Conservation (phyloP, 2,113 vertebrate genomes). For the Eudyptes chrysolophus region DNA sequence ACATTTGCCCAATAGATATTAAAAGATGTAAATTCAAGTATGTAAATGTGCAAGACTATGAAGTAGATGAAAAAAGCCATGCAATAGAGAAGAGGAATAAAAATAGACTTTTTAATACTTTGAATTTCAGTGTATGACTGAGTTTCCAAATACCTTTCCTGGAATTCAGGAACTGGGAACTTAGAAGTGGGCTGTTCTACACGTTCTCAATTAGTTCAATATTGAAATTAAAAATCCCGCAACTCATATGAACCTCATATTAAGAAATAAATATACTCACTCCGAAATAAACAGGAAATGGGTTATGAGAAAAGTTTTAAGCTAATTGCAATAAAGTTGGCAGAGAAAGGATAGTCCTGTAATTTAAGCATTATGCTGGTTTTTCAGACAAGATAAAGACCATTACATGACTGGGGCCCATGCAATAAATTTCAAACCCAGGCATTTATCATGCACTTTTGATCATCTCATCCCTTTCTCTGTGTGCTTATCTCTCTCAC, state of each 20-base stretch:
- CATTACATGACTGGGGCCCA: not conserved
- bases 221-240: not conserved
- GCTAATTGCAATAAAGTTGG: not conserved
- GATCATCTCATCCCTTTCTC: not conserved
- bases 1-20: not conserved
- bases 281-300: not conserved
- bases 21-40: not conserved
- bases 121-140: not conserved
- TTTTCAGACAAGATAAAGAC: not conserved
- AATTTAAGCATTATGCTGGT: not conserved
- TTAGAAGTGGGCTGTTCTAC: not conserved
- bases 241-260: not conserved
- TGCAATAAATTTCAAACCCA: not conserved
- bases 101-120: not conserved
- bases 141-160: not conserved
- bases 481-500: not conserved
- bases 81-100: not conserved
- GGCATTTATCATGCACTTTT: not conserved
- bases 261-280: not conserved
- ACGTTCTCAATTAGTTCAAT: not conserved
- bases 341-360: not conserved
- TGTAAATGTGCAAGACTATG: not conserved
- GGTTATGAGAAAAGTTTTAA: not conserved
- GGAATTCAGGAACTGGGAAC: not conserved
- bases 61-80: not conserved